These are phyloP conservation scores for Mustela lutreola DNA, from an alignment of 2,113 vertebrate genomes.

Conservation along the genomic window DNA sequence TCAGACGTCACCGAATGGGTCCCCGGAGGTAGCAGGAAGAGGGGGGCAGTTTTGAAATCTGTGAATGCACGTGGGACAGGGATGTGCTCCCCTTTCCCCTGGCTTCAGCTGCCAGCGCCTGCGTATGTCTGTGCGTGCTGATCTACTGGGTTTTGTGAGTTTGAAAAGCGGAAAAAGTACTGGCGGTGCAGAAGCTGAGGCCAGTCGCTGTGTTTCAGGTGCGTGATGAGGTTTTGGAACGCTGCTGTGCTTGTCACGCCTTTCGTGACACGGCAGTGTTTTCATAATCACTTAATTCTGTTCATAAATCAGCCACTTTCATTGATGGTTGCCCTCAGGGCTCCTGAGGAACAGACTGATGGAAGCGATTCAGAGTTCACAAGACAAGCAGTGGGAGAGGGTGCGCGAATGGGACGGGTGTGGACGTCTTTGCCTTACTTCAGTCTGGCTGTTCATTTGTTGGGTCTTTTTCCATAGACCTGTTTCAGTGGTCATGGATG, in stretches of 20 bases:
- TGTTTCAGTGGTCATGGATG: neutral
- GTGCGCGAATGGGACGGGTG: neutral
- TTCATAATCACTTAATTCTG: neutral
- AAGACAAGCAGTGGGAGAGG: neutral
- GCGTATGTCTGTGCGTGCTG: neutral
- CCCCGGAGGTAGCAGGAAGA: no score
- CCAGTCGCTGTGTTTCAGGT: fast-evolving
- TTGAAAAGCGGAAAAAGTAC: neutral
- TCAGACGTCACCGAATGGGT: fast-evolving
- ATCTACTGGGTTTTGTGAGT: fast-evolving
- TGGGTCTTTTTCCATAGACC: neutral
- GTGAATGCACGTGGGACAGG: no score
- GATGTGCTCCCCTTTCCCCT: fast-evolving
- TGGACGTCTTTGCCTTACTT: neutral
- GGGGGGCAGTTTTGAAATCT: neutral
- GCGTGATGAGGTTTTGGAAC: fast-evolving
- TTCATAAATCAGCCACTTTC: neutral
- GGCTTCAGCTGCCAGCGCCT: neutral
- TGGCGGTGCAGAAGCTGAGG: fast-evolving
- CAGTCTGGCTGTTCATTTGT: neutral
- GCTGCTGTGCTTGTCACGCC: neutral
- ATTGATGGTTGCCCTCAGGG: neutral
- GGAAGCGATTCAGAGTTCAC: neutral
- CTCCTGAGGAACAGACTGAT: neutral
- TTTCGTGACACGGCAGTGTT: neutral